Evolutionary conservation across 2,888 invertebrate species (phyloP), one percentile per base, ranked within the genome.

Genomic region (Hybos culiciformis): DNA sequence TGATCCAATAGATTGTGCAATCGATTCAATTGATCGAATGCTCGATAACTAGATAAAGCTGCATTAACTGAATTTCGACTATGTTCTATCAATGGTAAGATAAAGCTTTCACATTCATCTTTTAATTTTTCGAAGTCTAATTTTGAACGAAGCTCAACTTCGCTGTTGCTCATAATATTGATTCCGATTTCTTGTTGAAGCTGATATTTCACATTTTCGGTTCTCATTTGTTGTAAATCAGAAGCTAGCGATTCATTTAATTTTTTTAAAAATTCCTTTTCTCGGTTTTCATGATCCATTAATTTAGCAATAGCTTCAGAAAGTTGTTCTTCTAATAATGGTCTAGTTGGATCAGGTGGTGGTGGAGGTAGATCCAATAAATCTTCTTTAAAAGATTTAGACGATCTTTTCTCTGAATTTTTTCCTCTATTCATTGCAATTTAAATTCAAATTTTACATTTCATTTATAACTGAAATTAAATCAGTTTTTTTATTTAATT

Each of bases 1-100:
- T 85, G 82, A 55, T 87, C 83, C 62, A 88, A 72, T 24, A 90
- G 64, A 46, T 77, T 75, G 53, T 86, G 76, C 7, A 90, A 69
- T 53, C 82, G 82, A 51, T 84, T 85, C 39, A 90, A 62, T 55
- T 88, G 85, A 54, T 86, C 84, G 48, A 90, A 72, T 1, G 79
- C 75, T 51, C 79, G 77, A 11, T 77, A 67, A 0, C 77, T 72
- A 15, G 73, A 73, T 50, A 75, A 68, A 0, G 74, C 72, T 24
- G 69, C 72, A 4, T 70, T 62, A 37, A 78, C 76, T 4, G 72
- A 62, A 12, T 74, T 69, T 42, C 67, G 72, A 0, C 75, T 71
- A 7, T 75, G 68, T 45, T 63, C 67, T 12, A 74, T 73, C 4
- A 72, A 53, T 5, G 69, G 69, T 47, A 58, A 56, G 29, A 64